Evolutionary conservation across 2,113 vertebrate species (phyloP).

Genomic region (Plecturocebus donacophilus): DNA sequence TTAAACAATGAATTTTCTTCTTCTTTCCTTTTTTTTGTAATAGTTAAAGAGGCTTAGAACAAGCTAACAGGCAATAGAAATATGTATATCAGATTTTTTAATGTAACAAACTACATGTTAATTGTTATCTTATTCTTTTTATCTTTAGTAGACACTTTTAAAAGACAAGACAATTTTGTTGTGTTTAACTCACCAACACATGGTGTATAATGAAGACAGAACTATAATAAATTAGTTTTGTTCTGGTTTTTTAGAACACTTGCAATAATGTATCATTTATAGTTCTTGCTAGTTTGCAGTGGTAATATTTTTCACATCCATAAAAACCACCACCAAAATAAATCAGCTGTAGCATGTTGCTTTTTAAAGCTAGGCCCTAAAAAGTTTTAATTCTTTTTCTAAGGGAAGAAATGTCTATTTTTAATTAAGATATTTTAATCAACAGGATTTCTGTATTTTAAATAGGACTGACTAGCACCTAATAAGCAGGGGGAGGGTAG

Average conservation of each 20-base stretch:
- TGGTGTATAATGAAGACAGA: conserved; percentile 89
- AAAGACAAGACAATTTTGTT: conserved; percentile 89
- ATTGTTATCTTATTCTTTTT: conserved; percentile 89
- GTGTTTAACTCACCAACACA: conserved; percentile 90
- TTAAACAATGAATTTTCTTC: conserved; percentile 83
- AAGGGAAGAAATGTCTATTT: conserved; percentile 65
- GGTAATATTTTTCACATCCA: conserved; percentile 66
- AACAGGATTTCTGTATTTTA: conserved; percentile 60
- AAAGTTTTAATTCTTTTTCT: not conserved
- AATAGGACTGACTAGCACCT: conserved; percentile 34
- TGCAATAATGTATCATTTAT: conserved; percentile 81
- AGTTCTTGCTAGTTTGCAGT: conserved; percentile 73
- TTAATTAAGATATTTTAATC: conserved; percentile 70
- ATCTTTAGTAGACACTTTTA: conserved; percentile 93
- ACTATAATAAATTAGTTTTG: conserved; percentile 92
- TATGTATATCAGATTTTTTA: conserved; percentile 89
- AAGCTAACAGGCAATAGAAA: conserved; percentile 96
- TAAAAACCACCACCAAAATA: not conserved
- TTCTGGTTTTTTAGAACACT: conserved; percentile 91
- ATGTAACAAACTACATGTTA: conserved; percentile 89
- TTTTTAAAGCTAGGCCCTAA: conserved; percentile 49
- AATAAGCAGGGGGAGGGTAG: not conserved
- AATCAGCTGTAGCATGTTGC: not conserved
- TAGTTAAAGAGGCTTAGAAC: conserved; percentile 88
- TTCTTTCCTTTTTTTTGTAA: conserved; percentile 86